phyloP scores from a whole-genome alignment of 2,113 vertebrate species.

The Aldabrachelys gigantea region DNA sequence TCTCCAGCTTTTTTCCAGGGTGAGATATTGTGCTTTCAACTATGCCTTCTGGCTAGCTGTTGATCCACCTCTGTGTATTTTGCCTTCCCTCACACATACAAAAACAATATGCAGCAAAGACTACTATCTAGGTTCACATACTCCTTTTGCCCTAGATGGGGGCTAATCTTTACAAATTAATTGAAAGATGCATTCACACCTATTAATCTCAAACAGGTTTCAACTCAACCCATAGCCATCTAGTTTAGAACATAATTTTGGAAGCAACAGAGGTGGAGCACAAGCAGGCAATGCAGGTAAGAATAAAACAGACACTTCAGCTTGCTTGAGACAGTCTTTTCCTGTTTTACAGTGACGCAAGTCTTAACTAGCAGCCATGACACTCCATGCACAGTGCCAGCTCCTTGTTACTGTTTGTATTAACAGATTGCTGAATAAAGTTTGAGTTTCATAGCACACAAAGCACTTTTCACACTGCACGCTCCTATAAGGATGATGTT shows the following conservation, averaged over 20 bases:
- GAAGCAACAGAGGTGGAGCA: neutral
- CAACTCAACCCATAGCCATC: neutral
- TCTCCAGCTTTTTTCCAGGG: too few relatives aligned
- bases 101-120: neutral
- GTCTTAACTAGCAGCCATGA: neutral
- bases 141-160: neutral
- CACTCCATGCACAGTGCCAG: neutral
- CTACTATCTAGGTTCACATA: neutral
- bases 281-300: neutral
- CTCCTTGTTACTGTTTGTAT: accelerated
- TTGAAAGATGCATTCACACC: neutral
- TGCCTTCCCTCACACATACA: too few relatives aligned
- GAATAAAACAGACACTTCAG: neutral
- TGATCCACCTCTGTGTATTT: too few relatives aligned
- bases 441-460: neutral
- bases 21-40: too few relatives aligned
- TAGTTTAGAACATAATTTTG: neutral
- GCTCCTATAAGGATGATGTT: neutral
- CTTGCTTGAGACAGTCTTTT: neutral
- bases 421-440: neutral
- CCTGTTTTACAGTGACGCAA: neutral
- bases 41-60: too few relatives aligned
- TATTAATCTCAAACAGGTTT: neutral
- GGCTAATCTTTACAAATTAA: neutral
- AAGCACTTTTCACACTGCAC: neutral